Conservation (phyloP, 2,113 vertebrate species). For the Oryzias woworae region DNA sequence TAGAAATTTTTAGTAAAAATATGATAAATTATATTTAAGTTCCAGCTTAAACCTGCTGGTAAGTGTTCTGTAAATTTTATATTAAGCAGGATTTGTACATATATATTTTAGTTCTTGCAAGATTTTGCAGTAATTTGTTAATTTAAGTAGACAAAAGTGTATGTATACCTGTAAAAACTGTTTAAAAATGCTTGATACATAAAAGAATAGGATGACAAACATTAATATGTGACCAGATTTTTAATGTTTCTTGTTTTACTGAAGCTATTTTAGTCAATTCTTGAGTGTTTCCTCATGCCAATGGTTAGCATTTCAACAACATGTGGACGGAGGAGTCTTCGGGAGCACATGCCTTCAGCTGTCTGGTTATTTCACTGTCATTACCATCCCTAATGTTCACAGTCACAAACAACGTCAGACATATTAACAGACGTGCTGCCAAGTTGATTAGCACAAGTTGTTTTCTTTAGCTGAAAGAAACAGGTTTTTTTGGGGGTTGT, state of each 20-base stretch:
- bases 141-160: no score
- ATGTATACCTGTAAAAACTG: not conserved
- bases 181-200: not conserved
- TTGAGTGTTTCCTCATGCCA: constrained; percentile 18
- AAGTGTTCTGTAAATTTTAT: no score
- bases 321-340: constrained; percentile 26
- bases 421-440: not conserved
- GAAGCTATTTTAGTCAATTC: constrained; percentile 17
- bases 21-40: no score
- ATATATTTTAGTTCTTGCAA: no score
- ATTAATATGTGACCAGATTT: not conserved
- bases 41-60: no score
- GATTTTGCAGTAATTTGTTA: no score
- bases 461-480: no score
- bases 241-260: not conserved
- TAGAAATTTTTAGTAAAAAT: no score
- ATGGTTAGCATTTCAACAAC: constrained; percentile 64
- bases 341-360: constrained; percentile 59
- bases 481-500: no score
- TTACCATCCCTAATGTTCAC: constrained; percentile 38
- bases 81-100: no score
- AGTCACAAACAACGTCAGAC: constrained; percentile 14
- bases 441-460: constrained; percentile 1
- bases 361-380: constrained; percentile 62
- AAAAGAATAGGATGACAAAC: no score